phyloP scores from a whole-genome alignment of 2,888 invertebrate species.

The Hylaea fasciaria region DNA sequence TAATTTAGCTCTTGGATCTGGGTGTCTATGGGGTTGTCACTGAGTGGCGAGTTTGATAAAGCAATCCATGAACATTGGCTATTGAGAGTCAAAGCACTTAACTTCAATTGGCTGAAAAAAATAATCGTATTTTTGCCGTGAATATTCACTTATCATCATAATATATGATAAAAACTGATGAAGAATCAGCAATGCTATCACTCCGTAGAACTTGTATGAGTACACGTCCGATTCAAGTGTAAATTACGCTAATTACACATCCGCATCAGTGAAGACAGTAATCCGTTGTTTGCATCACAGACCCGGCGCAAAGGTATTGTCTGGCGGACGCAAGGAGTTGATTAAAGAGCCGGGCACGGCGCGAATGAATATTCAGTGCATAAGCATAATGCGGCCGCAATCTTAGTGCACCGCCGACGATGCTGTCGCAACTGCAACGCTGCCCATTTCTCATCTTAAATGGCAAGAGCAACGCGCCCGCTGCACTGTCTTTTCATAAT shows the following conservation, averaged over 20 bases:
- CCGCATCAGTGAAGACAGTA: constrained; percentile 21
- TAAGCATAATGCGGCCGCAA: constrained; percentile 75
- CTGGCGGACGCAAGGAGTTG: constrained; percentile 62
- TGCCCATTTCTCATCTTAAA: constrained; percentile 81
- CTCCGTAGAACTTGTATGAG: neutral
- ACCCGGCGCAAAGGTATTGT: constrained; percentile 49
- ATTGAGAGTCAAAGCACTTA: too few relatives aligned
- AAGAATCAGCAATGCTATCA: too few relatives aligned
- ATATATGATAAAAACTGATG: too few relatives aligned
- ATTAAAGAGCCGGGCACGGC: constrained; percentile 71
- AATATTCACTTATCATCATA: too few relatives aligned
- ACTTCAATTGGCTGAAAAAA: too few relatives aligned
- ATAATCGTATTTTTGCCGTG: too few relatives aligned
- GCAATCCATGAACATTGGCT: constrained; percentile 53
- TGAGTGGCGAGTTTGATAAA: constrained; percentile 46
- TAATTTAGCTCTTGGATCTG: constrained; percentile 71
- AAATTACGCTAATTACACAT: constrained; percentile 20
- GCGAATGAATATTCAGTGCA: constrained; percentile 78
- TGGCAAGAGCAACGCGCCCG: constrained; percentile 65
- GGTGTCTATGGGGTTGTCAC: constrained; percentile 56
- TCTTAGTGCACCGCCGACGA: constrained; percentile 62
- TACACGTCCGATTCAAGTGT: neutral
- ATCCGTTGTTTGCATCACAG: constrained; percentile 30
- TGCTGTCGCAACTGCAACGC: constrained; percentile 70
- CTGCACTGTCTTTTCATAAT: constrained; percentile 49